Evolutionary conservation across 2,113 vertebrate species (phyloP).

Genomic region (Myotis lucifugus): DNA sequence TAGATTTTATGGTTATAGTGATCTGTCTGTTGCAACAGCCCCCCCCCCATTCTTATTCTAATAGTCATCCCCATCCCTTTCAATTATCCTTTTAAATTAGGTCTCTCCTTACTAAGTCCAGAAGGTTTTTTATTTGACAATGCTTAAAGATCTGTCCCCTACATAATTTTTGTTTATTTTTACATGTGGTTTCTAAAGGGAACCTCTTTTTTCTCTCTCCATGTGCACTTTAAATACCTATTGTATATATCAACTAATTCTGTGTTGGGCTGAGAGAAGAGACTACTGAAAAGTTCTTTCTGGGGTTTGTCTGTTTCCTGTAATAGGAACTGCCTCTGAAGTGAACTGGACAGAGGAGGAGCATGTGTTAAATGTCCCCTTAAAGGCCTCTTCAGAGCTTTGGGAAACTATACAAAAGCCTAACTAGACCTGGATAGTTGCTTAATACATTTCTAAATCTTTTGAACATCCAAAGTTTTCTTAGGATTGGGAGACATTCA

Average conservation of each 20-base stretch:
- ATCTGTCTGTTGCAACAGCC: background rate
- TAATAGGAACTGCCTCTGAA: background rate
- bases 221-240: background rate
- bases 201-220: background rate
- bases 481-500: background rate
- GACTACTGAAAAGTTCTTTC: background rate
- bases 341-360: background rate
- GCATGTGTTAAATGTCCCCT: background rate
- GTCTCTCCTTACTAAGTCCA: background rate
- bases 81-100: background rate
- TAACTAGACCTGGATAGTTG: background rate
- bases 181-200: background rate
- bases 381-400: slow-evolving; percentile 15
- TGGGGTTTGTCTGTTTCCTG: background rate
- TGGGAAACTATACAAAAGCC: background rate
- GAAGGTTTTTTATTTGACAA: background rate
- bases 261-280: background rate
- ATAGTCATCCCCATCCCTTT: background rate
- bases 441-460: background rate
- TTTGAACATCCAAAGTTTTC: slow-evolving; percentile 2
- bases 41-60: background rate
- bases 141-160: background rate
- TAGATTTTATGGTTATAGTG: background rate
- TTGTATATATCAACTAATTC: background rate
- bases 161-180: slow-evolving; percentile 16